Evolutionary conservation across 1,140 invertebrate species (phyloP), one percentile per base, ranked within the genome.

Genomic region (Drosophila takahashii): DNA sequence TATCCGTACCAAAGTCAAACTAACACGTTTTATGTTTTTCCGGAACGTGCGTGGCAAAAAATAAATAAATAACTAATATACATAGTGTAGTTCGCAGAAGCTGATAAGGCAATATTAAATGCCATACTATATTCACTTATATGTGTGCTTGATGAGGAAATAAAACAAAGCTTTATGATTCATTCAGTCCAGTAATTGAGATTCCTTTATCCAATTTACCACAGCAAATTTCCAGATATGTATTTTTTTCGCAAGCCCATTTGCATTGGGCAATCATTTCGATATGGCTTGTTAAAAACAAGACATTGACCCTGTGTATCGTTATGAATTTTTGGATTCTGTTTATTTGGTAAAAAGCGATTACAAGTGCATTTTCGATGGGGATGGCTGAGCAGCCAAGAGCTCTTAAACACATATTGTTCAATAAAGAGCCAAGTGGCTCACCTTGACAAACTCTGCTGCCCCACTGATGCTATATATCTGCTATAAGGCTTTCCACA

Each of bases 381-480:
- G 16, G n/a, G 15, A 42, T 44, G 44, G n/a, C 13, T 47, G 66
- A 13, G 42, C 48, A 22, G 36, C 10, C 18, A n/a, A 53, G 39
- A 53, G 41, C 70, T 74, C 72, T 74, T 42, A 16, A 47, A 48
- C 29, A 36, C 37, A 29, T 41, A 48, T 67, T 42, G 34, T 66
- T 89, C 58, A 48, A 77, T 77, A 60, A 65, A 84, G 62, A 44
- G 62, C 50, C 34, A 71, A 61, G 66, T 84, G 67, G 84, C 71
- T 89, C 44, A 87, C 84, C 84, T 85, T 85, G 81, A 71, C 72
- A 86, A 84, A 42, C 27, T n/a, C 79, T 37, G 18, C 69, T 66
- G 72, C 52, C 45, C 70, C 58, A 52, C 69, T 64, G 70, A 53
- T 34, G 32, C 48, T 60, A 37, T 32, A 59, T 71, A 58, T 71